Percentiles rank a stretch among this genome's conserved stretches.
Conservation (phyloP, 2,888 invertebrate species). For the Alviniconcha strummeri region DNA sequence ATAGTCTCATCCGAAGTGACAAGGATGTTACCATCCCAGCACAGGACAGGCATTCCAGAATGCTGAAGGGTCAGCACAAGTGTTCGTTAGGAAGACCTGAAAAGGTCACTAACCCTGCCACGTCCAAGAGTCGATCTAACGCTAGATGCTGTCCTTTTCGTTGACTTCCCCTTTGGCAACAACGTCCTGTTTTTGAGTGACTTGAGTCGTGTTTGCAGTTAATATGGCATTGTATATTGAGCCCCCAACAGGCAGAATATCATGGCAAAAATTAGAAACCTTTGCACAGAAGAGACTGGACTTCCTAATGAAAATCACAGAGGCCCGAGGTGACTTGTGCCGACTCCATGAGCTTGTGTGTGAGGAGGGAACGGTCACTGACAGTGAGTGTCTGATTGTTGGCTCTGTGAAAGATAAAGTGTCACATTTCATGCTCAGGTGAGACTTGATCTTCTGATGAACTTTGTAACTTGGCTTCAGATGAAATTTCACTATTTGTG, state of each 20-base stretch:
- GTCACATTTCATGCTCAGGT: constrained; percentile 69
- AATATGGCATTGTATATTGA: constrained; percentile 51
- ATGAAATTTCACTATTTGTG: background rate
- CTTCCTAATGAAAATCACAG: constrained; percentile 50
- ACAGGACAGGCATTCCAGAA: too few species aligned
- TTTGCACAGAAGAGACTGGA: constrained; percentile 51
- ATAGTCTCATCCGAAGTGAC: too few species aligned
- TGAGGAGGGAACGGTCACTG: constrained; percentile 43
- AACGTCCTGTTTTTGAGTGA: too few species aligned
- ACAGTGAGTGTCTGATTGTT: constrained; percentile 65
- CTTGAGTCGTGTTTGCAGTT: too few species aligned
- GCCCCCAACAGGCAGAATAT: constrained; percentile 55
- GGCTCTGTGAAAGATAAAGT: constrained; percentile 63
- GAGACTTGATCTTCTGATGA: constrained; percentile 14
- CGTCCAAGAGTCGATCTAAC: too few species aligned
- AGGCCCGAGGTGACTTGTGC: constrained; percentile 30
- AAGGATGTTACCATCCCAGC: too few species aligned
- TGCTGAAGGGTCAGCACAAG: too few species aligned
- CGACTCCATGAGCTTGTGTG: constrained; percentile 50
- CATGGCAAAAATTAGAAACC: constrained; percentile 51
- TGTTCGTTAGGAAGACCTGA: too few species aligned
- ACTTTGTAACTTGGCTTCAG: background rate
- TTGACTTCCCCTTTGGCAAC: too few species aligned
- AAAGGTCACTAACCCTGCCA: too few species aligned
- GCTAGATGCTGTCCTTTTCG: too few species aligned